These are phyloP conservation scores for Hydrolagus colliei DNA, from an alignment of 2,797 vertebrate genomes.

Conservation along the genomic window DNA sequence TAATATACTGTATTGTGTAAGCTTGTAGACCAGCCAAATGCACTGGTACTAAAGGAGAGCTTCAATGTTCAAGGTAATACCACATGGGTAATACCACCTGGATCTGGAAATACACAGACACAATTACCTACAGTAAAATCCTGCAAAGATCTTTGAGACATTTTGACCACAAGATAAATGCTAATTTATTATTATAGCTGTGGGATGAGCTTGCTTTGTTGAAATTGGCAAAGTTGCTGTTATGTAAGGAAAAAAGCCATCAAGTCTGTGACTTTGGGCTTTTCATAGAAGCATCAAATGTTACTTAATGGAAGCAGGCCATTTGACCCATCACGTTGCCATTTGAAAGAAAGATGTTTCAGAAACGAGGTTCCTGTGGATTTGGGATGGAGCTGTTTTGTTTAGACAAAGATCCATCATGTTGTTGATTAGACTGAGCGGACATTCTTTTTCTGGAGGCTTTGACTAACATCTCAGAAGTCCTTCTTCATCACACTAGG, in stretches of 20 bases:
- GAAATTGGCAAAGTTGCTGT: background rate
- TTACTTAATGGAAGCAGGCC: background rate
- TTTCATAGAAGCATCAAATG: conserved; percentile 18
- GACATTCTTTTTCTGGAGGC: background rate
- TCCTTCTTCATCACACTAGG: background rate
- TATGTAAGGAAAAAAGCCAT: too few relatives aligned
- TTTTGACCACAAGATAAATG: too few relatives aligned
- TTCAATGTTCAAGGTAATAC: background rate
- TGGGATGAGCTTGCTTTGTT: background rate
- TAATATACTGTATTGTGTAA: too few relatives aligned
- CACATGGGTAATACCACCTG: background rate
- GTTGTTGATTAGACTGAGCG: conserved; percentile 10
- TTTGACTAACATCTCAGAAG: background rate
- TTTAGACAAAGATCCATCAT: conserved; percentile 27
- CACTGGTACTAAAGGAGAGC: background rate
- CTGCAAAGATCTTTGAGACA: too few relatives aligned
- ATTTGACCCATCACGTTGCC: too few relatives aligned
- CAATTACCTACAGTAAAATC: too few relatives aligned
- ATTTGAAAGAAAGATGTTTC: conserved; percentile 5
- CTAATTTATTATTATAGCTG: too few relatives aligned
- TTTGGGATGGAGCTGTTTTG: conserved; percentile 6
- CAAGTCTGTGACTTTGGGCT: background rate
- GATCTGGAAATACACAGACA: too few relatives aligned
- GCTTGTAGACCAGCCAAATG: too few relatives aligned
- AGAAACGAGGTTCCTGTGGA: background rate